A percentile compares a stretch with the other conserved stretches of the same genome.
Evolutionary conservation across 1,140 invertebrate species (phyloP).

Genomic region (Drosophila cardini): DNA sequence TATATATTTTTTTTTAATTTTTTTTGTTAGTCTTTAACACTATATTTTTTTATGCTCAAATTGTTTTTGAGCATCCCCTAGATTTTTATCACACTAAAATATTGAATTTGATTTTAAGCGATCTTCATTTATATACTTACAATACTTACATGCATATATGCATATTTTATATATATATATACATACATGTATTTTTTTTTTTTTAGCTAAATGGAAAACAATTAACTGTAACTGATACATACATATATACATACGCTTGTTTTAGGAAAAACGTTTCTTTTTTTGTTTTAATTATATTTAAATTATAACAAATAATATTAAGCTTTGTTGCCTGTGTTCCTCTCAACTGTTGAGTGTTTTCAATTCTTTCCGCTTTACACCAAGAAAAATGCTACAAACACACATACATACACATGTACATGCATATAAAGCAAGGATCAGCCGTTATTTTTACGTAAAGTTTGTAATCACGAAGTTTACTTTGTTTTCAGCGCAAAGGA

Average conservation of each 20-base stretch:
- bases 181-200: no score
- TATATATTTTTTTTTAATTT: not conserved
- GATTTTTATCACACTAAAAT: conserved; percentile 1
- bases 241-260: conserved; percentile 2
- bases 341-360: not conserved
- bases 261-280: conserved; percentile 18
- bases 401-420: conserved; percentile 11
- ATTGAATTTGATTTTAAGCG: conserved; percentile 19
- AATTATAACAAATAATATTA: conserved; percentile 16
- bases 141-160: not conserved
- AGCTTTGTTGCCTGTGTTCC: conserved; percentile 11
- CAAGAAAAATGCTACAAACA: conserved; percentile 14
- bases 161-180: not conserved
- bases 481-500: conserved; percentile 13
- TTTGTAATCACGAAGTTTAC: conserved; percentile 20
- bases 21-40: not conserved
- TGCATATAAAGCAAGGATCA: conserved; percentile 18
- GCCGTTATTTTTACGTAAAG: conserved; percentile 11
- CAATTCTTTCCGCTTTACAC: not conserved
- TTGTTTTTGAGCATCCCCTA: not conserved
- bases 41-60: not conserved
- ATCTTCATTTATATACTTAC: not conserved
- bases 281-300: conserved; percentile 9
- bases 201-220: conserved; percentile 4
- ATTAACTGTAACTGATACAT: conserved; percentile 20